Percentiles rank a stretch among this genome's conserved stretches.
Conservation (phyloP, 35 echinoderm and acorn worm species). For the Apostichopus parvimensis region DNA sequence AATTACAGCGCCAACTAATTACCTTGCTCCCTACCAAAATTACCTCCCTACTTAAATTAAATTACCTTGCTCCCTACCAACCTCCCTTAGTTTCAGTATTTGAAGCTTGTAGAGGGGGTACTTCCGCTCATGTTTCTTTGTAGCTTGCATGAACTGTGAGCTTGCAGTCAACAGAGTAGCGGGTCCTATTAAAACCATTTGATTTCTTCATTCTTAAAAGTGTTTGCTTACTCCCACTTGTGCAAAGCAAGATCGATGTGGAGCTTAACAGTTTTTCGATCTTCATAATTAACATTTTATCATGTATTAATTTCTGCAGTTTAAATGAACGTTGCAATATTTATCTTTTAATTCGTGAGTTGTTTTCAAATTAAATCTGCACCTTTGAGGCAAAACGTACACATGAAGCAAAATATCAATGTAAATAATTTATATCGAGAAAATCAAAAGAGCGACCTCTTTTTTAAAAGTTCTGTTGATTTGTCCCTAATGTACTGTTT, state of each 20-base stretch:
- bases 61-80: no score
- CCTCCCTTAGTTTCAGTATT: no score
- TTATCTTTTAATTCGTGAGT: slow-evolving; percentile 15
- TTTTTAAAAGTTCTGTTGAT: no score
- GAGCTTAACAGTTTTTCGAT: slow-evolving; percentile 14
- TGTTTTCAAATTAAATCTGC: slow-evolving; percentile 7
- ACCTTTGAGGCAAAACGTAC: slow-evolving; percentile 13
- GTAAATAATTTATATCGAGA: neutral
- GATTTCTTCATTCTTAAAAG: neutral
- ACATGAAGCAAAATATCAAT: slow-evolving; percentile 7
- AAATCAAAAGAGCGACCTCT: no score
- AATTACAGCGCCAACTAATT: no score
- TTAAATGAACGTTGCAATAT: slow-evolving; percentile 15
- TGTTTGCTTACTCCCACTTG: slow-evolving; percentile 13
- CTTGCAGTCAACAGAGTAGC: no score
- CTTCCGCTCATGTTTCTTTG: no score
- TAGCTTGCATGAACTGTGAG: no score
- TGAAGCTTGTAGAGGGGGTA: no score
- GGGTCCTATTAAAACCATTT: no score
- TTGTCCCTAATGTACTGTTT: neutral
- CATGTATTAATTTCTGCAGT: neutral
- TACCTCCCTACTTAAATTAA: no score
- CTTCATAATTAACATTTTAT: neutral
- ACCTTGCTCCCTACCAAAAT: no score
- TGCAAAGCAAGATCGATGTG: slow-evolving; percentile 4